These are phyloP conservation scores for Scytalopus superciliaris DNA, from an alignment of 2,113 vertebrate species.

Conservation along the genomic window DNA sequence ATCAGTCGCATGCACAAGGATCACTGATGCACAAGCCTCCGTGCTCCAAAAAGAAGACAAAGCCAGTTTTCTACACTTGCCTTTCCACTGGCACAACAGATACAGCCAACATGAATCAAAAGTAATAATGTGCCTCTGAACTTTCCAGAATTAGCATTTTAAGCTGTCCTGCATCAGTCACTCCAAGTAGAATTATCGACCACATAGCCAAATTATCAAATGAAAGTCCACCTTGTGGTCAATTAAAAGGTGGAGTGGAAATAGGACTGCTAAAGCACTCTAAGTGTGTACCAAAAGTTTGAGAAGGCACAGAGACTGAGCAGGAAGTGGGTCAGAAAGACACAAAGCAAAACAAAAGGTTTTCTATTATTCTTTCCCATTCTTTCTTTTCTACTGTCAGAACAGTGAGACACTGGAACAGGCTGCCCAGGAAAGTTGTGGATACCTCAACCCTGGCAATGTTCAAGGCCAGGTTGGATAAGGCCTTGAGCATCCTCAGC, in stretches of 20 bases:
- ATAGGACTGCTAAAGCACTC: not conserved
- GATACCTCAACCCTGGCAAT: not conserved
- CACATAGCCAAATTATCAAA: not conserved
- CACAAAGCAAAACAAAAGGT: not conserved
- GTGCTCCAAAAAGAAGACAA: not conserved
- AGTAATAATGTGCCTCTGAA: not conserved
- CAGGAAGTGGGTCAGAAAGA: not conserved
- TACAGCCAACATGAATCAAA: not conserved
- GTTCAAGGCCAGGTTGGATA: not conserved
- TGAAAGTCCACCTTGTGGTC: not conserved
- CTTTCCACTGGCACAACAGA: not conserved
- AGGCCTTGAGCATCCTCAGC: not conserved
- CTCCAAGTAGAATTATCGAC: not conserved
- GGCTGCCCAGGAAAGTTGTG: not conserved
- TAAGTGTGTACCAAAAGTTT: not conserved
- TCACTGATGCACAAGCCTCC: not conserved
- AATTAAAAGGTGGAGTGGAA: not conserved
- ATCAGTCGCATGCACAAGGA: not conserved
- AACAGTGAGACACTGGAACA: not conserved
- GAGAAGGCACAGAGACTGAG: not conserved
- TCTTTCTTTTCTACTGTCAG: no score
- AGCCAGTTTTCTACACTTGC: not conserved
- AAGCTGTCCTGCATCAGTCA: not conserved
- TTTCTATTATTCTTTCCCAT: not conserved
- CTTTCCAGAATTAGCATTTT: not conserved